A percentile compares a stretch with the other conserved stretches of the same genome.
Evolutionary conservation across 2,113 vertebrate species (phyloP).

Genomic region (Sinocyclocheilus anshuiensis): DNA sequence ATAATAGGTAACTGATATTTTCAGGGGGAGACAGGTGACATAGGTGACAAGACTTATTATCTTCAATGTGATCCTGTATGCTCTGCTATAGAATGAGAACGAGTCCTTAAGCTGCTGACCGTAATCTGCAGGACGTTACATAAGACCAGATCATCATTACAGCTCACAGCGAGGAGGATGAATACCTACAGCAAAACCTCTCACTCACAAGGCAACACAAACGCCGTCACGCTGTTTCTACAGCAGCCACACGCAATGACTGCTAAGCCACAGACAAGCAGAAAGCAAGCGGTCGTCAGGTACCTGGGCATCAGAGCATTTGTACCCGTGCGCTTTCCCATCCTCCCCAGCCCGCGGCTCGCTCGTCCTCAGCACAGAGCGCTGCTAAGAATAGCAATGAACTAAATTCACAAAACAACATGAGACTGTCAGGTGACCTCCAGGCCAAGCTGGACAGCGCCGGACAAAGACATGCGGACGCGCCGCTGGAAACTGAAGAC

Average conservation of each 20-base stretch:
- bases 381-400: conserved; percentile 93
- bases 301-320: conserved; percentile 78
- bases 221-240: neutral
- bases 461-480: conserved; percentile 51
- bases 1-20: neutral
- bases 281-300: conserved; percentile 46
- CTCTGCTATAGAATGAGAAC: neutral
- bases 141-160: neutral
- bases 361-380: conserved; percentile 74
- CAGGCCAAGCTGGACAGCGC: conserved; percentile 72
- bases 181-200: neutral
- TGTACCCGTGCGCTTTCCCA: conserved; percentile 72
- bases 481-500: conserved; percentile 35
- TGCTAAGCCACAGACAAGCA: conserved; percentile 7
- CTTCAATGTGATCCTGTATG: neutral
- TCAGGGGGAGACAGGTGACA: neutral
- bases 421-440: conserved; percentile 93
- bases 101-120: neutral
- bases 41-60: neutral
- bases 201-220: neutral
- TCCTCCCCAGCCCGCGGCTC: conserved; percentile 11
- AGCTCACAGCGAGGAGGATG: neutral
- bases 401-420: conserved; percentile 91
- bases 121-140: neutral
- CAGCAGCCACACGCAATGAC: neutral